A percentile compares a stretch with the other conserved stretches of the same genome.
Conservation (phyloP, 35 echinoderm and acorn worm species). For the Heliocidaris erythrogramma region DNA sequence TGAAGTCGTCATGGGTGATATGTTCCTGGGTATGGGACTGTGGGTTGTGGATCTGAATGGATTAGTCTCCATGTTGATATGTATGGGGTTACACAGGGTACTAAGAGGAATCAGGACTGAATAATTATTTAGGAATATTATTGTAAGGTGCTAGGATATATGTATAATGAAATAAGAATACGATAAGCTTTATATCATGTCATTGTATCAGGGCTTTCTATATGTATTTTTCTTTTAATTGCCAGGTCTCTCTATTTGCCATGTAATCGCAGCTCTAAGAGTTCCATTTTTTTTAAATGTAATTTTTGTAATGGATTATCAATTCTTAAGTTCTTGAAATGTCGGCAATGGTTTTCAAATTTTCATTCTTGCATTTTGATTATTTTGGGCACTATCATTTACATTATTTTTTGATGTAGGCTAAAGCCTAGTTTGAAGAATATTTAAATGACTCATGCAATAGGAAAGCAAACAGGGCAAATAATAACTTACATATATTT, state of each 20-base stretch:
- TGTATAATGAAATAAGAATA: slow-evolving; percentile 7
- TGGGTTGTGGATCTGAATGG: not conserved
- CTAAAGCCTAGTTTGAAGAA: not conserved
- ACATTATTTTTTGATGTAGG: not conserved
- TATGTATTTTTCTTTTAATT: not conserved
- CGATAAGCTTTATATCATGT: slow-evolving; percentile 19
- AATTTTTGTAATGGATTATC: slow-evolving; percentile 16
- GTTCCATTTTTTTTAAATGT: not conserved
- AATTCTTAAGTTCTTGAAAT: not conserved
- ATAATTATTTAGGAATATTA: not conserved
- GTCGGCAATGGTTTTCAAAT: not conserved
- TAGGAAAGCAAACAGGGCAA: not conserved
- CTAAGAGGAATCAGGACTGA: not conserved
- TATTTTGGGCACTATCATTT: not conserved
- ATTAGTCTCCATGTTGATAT: not conserved
- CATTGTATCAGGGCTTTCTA: slow-evolving; percentile 31
- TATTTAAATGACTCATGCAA: not conserved
- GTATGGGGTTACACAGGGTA: slow-evolving; percentile 38
- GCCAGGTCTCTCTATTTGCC: slow-evolving; percentile 24
- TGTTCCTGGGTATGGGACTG: not conserved
- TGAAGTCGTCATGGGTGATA: not conserved
- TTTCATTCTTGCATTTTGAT: not conserved
- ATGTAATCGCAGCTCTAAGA: slow-evolving; percentile 30
- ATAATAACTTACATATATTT: not conserved
- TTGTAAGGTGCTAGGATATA: slow-evolving; percentile 27